Evolutionary conservation across 2,888 invertebrate species (phyloP).

Genomic region (Tachina lurida): DNA sequence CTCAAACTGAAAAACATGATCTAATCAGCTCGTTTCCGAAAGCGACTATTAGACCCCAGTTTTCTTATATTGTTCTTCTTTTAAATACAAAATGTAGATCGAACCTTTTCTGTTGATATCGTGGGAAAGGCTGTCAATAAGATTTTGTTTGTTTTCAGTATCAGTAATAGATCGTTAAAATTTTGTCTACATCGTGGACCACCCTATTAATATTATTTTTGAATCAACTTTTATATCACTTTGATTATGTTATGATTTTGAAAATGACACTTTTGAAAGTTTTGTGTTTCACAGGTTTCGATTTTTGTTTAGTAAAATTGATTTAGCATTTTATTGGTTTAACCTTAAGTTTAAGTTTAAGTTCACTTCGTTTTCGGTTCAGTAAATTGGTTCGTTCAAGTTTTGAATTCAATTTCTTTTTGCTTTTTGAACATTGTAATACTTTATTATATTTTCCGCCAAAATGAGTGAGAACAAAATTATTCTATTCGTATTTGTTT

Average conservation of each 20-base stretch:
- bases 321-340: neutral
- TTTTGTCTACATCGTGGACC: too few relatives aligned
- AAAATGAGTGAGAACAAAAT: conserved; percentile 36
- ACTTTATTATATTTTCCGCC: conserved; percentile 46
- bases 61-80: too few relatives aligned
- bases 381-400: conserved; percentile 28
- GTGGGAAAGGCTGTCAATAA: too few relatives aligned
- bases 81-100: too few relatives aligned
- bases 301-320: neutral
- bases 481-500: conserved; percentile 67
- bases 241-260: conserved; percentile 20
- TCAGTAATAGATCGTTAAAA: too few relatives aligned
- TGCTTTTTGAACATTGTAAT: conserved; percentile 20
- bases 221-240: neutral
- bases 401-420: conserved; percentile 14
- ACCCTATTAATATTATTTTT: neutral
- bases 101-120: too few relatives aligned
- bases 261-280: conserved; percentile 3
- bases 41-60: too few relatives aligned
- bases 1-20: too few relatives aligned
- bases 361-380: conserved; percentile 25
- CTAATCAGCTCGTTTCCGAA: too few relatives aligned
- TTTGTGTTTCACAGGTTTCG: neutral
- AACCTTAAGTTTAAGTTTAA: neutral
- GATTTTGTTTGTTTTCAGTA: neutral